Base-by-base conservation (phyloP, 2,113 vertebrate genomes). In the Halichoerus grypus region DNA sequence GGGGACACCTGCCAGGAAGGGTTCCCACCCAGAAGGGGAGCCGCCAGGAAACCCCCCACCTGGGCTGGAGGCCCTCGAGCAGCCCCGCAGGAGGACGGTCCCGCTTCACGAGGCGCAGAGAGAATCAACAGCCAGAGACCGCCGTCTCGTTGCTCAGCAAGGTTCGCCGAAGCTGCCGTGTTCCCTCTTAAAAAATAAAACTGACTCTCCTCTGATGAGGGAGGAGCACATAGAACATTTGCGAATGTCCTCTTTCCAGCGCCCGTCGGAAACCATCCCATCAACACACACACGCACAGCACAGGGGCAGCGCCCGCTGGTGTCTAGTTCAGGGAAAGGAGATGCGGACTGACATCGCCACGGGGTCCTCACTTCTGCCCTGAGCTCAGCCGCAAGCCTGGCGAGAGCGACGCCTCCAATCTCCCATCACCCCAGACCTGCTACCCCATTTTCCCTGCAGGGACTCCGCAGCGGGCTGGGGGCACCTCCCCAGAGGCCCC, bases 341-440 rank as follows among this genome's bases (percentile, higher is more conserved):
- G 21, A 4, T 2, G 6, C 0, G 0, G 5, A 28, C 16, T 0
- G 26, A 55, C 1, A 1, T 22, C 53, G 0, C 15, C 0, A 1
- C 0, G 19, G 18, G 65, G 24, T 2, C 33, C 1, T 16, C 3
- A 4, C 14, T 42, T 33, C 61, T 21, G 24, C 16, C 39, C 4
- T 0, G 22, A 39, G 61, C 16, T n/a, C 8, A 14, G 19, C n/a
- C 10, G 1, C 22, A 9, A 9, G 19, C 2, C 15, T 16, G 3
- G 14, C 10, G 33, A 42, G 24, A 18, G 28, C 4, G 1, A 36
- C 24, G 16, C 83, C 63, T 22, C 39, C 26, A 1, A 0, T 24
- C 8, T 49, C 61, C 61, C 7, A n/a, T 31, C 5, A 0, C 28
- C 51, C 61, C 42, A 74, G 22, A 49, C 31, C 28, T 13, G 14